Base-by-base conservation (phyloP, 2,113 vertebrate species). In the Thunnus thynnus region DNA sequence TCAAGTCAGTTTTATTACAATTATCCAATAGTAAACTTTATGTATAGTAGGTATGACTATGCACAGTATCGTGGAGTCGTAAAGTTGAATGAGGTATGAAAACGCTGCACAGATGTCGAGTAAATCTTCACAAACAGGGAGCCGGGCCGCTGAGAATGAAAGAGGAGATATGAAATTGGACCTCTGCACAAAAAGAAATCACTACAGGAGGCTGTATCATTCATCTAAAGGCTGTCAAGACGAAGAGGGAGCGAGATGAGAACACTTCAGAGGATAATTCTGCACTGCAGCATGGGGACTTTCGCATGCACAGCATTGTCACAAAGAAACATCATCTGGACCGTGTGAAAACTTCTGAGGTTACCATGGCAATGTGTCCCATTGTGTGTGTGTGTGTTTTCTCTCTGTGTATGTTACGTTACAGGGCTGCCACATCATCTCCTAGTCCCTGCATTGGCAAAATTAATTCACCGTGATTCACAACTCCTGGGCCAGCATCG, bases 341-440 rank as follows among this genome's bases (percentile, higher is more conserved):
- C 84, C 72, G 66, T 87, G 86, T 86, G 85, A 92, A 90, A 92
- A 92, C 88, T 87, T 91, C 83, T 78, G 83, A 92, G 63, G 90
- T 91, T 91, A 65, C 90, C 90, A 90, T 92, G 82, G 86, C 63
- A 72, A 93, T 83, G 82, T 62, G 72, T 75, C 69, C 77, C 68
- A 86, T 32, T 86, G 83, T 88, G 86, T 74, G 20, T 56, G 69
- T 69, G 25, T 69, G 65, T 73, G 47, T 52, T 25, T 75, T 50
- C 5, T 75, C 20, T 66, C 52, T 8, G 7, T 69, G 18, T 72
- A 0, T 65, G 63, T 60, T 61, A 52, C 30, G 25, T 80, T 82
- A 57, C 66, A 78, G 63, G 7, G 66, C 60, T 72, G 75, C 74
- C 83, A 84, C 83, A 86, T 84, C 82, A 84, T 86, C 80, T 69